Evolutionary conservation across 1,140 invertebrate species (phyloP).

Genomic region (Camponotus vicinus): DNA sequence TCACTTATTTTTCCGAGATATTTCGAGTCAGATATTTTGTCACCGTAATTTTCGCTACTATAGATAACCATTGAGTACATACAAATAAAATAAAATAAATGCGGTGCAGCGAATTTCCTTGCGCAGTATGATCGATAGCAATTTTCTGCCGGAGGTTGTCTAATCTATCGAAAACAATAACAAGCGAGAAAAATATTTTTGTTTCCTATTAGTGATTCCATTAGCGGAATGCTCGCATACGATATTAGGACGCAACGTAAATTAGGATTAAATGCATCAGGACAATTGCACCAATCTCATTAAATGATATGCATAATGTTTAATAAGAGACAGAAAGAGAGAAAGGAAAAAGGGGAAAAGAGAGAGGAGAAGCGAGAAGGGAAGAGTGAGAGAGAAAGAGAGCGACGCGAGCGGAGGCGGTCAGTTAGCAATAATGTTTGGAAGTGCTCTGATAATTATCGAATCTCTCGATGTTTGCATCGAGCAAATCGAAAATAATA

Average conservation of each 20-base stretch:
- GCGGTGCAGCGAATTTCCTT: constrained; percentile 12
- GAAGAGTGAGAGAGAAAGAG: background rate
- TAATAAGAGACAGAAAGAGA: constrained; percentile 69
- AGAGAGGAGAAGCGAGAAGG: constrained; percentile 28
- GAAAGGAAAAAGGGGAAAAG: background rate
- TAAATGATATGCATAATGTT: constrained; percentile 79
- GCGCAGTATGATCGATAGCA: background rate
- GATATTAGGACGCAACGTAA: constrained; percentile 77
- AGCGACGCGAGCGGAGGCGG: constrained; percentile 55
- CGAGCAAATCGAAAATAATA: constrained; percentile 81
- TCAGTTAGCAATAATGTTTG: constrained; percentile 81
- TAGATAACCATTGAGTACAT: background rate
- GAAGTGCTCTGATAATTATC: constrained; percentile 81
- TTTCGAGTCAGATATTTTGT: background rate
- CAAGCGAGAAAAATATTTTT: constrained; percentile 50
- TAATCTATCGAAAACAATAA: constrained; percentile 54
- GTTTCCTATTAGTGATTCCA: constrained; percentile 75
- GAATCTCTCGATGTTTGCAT: constrained; percentile 77
- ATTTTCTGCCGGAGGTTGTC: constrained; percentile 44
- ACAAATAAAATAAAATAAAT: background rate
- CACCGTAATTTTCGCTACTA: background rate
- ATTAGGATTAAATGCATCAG: constrained; percentile 81
- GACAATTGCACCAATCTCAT: constrained; percentile 84
- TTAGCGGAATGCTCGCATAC: constrained; percentile 72
- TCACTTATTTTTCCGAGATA: background rate